phyloP scores from a whole-genome alignment of 1,140 invertebrate genomes.

The Nebria ingens region DNA sequence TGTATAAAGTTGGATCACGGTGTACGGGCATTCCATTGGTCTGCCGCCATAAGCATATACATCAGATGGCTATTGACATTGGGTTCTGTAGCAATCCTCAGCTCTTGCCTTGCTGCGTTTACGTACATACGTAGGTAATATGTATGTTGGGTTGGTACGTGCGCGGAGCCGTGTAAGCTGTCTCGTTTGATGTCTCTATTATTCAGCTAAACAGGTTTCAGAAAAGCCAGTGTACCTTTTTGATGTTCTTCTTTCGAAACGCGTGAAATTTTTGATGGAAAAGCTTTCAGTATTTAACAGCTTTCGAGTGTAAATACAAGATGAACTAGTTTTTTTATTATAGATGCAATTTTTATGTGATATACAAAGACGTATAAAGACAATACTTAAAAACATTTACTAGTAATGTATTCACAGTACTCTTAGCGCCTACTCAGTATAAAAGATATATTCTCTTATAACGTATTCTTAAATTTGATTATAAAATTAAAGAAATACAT shows the following conservation, averaged over 20 bases:
- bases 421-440: background rate
- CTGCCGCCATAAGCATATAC: background rate
- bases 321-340: background rate
- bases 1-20: background rate
- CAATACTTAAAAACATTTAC: background rate
- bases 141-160: background rate
- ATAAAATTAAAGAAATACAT: background rate
- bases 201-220: conserved; percentile 4
- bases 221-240: background rate
- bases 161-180: conserved; percentile 1
- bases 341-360: background rate
- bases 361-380: background rate
- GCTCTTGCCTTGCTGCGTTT: background rate
- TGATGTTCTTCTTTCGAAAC: background rate
- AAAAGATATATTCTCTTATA: background rate
- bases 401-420: background rate
- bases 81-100: background rate
- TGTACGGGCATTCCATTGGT: background rate
- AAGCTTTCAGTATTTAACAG: conserved; percentile 6
- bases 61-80: background rate
- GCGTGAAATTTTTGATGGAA: conserved; percentile 9
- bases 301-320: background rate
- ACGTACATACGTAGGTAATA: background rate
- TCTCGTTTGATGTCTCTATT: conserved; percentile 9
- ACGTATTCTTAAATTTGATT: background rate